Evolutionary conservation across 2,113 vertebrate genomes (phyloP).

Genomic region (Oryctolagus cuniculus): DNA sequence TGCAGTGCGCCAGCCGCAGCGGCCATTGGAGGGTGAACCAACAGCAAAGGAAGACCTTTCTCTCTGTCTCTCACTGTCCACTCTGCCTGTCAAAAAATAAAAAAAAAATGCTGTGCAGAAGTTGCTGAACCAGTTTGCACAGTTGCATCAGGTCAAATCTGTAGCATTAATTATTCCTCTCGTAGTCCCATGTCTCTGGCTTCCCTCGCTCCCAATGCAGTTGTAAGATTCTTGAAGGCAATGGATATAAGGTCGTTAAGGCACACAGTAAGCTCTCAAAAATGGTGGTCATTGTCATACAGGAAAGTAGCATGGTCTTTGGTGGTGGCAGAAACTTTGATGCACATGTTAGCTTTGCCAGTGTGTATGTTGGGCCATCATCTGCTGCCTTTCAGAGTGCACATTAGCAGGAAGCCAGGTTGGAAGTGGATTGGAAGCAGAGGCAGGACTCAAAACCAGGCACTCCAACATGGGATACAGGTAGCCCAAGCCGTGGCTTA

Average conservation of each 20-base stretch:
- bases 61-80: too few species aligned
- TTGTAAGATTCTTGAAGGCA: background rate
- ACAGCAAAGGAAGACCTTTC: too few species aligned
- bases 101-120: background rate
- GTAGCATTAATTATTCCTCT: background rate
- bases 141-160: background rate
- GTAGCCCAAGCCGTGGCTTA: background rate
- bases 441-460: too few species aligned
- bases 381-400: too few species aligned
- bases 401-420: too few species aligned
- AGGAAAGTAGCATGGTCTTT: background rate
- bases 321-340: background rate
- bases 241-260: background rate
- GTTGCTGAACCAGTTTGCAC: background rate
- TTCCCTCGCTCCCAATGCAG: background rate
- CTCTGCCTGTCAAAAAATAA: too few species aligned
- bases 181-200: background rate
- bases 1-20: too few species aligned
- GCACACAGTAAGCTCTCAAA: background rate
- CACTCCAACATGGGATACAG: too few species aligned
- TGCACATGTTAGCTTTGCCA: background rate
- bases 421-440: too few species aligned
- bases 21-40: too few species aligned
- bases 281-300: background rate
- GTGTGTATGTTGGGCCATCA: background rate